Evolutionary conservation across 1,140 invertebrate species (phyloP).

Genomic region (Hormaphis cornu): DNA sequence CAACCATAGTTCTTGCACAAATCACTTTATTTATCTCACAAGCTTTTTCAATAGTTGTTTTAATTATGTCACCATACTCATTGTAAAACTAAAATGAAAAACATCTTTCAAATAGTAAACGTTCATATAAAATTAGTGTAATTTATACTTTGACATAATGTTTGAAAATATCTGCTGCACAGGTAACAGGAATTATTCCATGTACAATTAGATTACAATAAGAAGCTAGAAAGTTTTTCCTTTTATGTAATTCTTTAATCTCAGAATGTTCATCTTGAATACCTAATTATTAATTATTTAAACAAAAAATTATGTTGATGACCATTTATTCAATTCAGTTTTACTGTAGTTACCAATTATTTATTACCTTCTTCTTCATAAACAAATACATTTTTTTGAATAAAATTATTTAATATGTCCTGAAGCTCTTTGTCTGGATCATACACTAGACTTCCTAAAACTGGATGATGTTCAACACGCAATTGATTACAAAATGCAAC

Average conservation of each 20-base stretch:
- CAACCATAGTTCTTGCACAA: constrained; percentile 88
- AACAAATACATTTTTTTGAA: constrained; percentile 87
- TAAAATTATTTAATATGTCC: constrained; percentile 77
- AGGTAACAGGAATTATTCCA: constrained; percentile 86
- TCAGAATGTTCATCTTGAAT: constrained; percentile 84
- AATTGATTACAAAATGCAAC: constrained; percentile 91
- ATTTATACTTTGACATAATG: constrained; percentile 81
- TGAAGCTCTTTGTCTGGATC: constrained; percentile 72
- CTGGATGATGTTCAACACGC: constrained; percentile 48
- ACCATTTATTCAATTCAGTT: no score
- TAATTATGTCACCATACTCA: constrained; percentile 99
- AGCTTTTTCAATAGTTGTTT: constrained; percentile 89
- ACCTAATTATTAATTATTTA: constrained; percentile 44
- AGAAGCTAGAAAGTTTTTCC: constrained; percentile 87
- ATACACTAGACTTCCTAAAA: constrained; percentile 63
- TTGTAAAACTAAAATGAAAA: constrained; percentile 71
- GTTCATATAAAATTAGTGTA: no score
- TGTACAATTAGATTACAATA: constrained; percentile 98
- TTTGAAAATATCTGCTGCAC: constrained; percentile 90
- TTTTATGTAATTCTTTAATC: constrained; percentile 92
- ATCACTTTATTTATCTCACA: constrained; percentile 95
- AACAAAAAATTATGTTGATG: not conserved
- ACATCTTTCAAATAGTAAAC: not conserved
- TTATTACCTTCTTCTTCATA: constrained; percentile 65
- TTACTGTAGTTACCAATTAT: not conserved